Evolutionary conservation across 2,113 vertebrate genomes (phyloP).

Genomic region (Dendropsophus ebraccatus): DNA sequence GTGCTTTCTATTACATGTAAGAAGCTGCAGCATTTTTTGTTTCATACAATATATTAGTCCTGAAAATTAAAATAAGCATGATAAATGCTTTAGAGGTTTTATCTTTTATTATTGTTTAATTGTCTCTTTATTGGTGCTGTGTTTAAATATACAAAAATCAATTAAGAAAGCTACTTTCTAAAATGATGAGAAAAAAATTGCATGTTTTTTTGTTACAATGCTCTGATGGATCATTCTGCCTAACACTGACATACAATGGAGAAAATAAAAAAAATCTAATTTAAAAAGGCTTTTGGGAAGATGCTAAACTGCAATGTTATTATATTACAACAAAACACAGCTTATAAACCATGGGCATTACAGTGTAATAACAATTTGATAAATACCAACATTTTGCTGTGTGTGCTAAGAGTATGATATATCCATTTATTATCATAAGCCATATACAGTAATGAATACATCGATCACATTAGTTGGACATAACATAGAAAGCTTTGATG

Average conservation of each 20-base stretch:
- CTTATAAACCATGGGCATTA: constrained; percentile 56
- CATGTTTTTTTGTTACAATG: not conserved
- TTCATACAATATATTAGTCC: not conserved
- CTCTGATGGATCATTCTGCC: not conserved
- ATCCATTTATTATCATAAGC: constrained; percentile 62
- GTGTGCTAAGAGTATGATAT: constrained; percentile 55
- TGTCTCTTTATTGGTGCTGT: not conserved
- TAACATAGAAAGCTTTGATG: constrained; percentile 46
- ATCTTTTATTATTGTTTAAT: not conserved
- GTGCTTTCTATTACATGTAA: too few species aligned
- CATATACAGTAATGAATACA: constrained; percentile 55
- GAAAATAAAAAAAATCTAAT: not conserved
- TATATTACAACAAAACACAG: constrained; percentile 20
- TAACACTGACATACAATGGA: not conserved
- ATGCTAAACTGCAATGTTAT: not conserved
- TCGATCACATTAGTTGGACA: constrained; percentile 55
- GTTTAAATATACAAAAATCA: not conserved
- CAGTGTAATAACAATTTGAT: constrained; percentile 46
- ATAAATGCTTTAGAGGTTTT: not conserved
- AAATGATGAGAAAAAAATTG: not conserved
- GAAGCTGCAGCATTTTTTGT: not conserved
- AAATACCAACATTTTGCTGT: constrained; percentile 41
- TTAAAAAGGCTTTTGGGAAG: not conserved
- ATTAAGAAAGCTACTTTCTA: not conserved
- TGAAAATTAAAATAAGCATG: not conserved